Evolutionary conservation across 2,888 invertebrate species (phyloP), one percentile per base, ranked within the genome.

Genomic region (Lymantria dispar): DNA sequence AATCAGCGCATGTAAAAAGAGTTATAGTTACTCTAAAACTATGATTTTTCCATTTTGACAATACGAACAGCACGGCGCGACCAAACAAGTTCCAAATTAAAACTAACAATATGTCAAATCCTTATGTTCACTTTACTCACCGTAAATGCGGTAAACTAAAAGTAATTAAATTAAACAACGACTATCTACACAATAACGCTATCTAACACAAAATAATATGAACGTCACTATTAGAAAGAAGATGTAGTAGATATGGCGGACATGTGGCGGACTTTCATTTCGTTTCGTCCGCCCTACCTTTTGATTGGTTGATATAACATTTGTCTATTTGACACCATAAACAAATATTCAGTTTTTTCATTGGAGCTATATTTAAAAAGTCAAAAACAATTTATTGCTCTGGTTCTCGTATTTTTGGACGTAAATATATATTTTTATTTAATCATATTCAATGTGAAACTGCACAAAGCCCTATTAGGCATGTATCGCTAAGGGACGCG

Each of bases 211-310:
- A 88, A 87, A 85, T 85, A 86, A 83, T 80, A 83, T 73, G 83
- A 85, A 89, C 83, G 87, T 87, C 90, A 88, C 83, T 85, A 73
- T 70, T 80, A 82, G 79, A 83, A 81, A 82, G 80, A 87, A 83
- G 82, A 83, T 86, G 83, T 82, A 82, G 78, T 79, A 87, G 84
- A 76, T 86, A 86, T 89, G 87, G 87, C 87, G 87, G 87, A 89
- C 88, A 87, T 89, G 87, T 87, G 86, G 85, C 83, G 84, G 79
- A 85, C 87, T 87, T 87, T 85, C 85, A 83, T 85, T 74, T 75
- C 70, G 59, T 78, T 80, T 80, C 75, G 66, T 74, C 75, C 73
- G 71, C 72, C 72, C 69, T 69, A 68, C 66, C 67, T 70, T 76
- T 71, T 75, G 70, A 71, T 72, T 70, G 69, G 67, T 70, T 70